Conservation (phyloP, 2,888 invertebrate genomes). For the Oegoconia quadripuncta region DNA sequence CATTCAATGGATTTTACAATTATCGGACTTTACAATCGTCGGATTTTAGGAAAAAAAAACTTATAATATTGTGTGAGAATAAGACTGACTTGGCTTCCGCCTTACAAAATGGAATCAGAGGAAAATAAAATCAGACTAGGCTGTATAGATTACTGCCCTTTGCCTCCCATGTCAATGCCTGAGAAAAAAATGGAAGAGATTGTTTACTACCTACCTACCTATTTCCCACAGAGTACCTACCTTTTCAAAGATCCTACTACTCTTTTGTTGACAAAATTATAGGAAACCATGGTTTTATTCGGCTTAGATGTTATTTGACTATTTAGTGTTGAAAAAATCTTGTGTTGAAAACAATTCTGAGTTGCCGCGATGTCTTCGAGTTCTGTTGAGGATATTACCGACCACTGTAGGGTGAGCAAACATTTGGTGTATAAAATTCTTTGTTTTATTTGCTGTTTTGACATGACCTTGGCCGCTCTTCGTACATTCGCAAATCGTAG, state of each 20-base stretch:
- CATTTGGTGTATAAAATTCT: slow-evolving; percentile 23
- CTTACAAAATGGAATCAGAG: too few species aligned
- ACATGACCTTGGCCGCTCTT: slow-evolving; percentile 34
- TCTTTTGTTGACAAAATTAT: slow-evolving; percentile 33
- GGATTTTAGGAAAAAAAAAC: too few species aligned
- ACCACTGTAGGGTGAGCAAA: slow-evolving; percentile 58
- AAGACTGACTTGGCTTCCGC: too few species aligned
- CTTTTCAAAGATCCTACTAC: slow-evolving; percentile 32
- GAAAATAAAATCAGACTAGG: too few species aligned
- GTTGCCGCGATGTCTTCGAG: slow-evolving; percentile 58
- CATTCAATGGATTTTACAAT: too few species aligned
- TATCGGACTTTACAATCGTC: too few species aligned
- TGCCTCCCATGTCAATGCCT: too few species aligned
- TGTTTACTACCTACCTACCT: too few species aligned
- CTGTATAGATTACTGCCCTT: too few species aligned
- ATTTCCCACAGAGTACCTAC: too few species aligned
- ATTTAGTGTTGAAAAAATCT: slow-evolving; percentile 3
- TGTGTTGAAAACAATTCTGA: slow-evolving; percentile 10
- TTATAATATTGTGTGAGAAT: too few species aligned
- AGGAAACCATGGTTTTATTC: slow-evolving; percentile 39
- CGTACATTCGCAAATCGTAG: slow-evolving; percentile 3
- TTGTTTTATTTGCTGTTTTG: slow-evolving; percentile 25
- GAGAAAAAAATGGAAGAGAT: too few species aligned
- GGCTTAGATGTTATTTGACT: slow-evolving; percentile 5
- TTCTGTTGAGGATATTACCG: slow-evolving; percentile 66